These are phyloP conservation scores for Flabesymbios commensalis DNA, from an alignment of 2,888 invertebrate genomes.

Conservation along the genomic window DNA sequence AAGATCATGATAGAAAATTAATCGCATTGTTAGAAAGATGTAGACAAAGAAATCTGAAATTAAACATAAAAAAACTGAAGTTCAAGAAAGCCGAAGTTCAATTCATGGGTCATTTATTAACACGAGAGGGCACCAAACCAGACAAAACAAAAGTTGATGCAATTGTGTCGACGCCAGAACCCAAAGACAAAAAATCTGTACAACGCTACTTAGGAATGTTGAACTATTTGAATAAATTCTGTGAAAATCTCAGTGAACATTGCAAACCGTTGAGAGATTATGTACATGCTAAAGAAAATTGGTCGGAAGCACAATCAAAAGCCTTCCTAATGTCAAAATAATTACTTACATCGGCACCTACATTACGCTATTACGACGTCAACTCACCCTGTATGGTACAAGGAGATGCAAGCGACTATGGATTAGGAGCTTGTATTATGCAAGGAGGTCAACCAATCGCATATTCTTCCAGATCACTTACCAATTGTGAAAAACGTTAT, in stretches of 20 bases:
- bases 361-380: constrained; percentile 7
- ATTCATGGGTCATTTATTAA: constrained; percentile 32
- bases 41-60: constrained; percentile 14
- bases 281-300: background rate
- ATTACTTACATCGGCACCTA: constrained; percentile 17
- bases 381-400: background rate
- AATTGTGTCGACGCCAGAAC: constrained; percentile 21
- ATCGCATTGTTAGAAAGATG: constrained; percentile 17
- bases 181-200: constrained; percentile 18
- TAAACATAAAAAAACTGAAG: constrained; percentile 22
- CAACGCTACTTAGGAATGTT: constrained; percentile 22
- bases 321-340: too few relatives aligned
- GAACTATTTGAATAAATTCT: constrained; percentile 7
- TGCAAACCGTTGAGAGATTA: background rate
- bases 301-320: too few relatives aligned
- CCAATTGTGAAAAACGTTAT: constrained; percentile 49
- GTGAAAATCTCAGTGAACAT: background rate
- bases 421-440: constrained; percentile 36
- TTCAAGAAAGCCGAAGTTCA: constrained; percentile 18
- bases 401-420: constrained; percentile 4
- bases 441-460: constrained; percentile 51
- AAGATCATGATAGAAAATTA: constrained; percentile 28
- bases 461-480: constrained; percentile 57
- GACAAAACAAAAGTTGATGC: constrained; percentile 28
- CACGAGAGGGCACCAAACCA: constrained; percentile 20